Conservation (phyloP, 1,140 invertebrate genomes). For the Phenacoccus solenopsis region DNA sequence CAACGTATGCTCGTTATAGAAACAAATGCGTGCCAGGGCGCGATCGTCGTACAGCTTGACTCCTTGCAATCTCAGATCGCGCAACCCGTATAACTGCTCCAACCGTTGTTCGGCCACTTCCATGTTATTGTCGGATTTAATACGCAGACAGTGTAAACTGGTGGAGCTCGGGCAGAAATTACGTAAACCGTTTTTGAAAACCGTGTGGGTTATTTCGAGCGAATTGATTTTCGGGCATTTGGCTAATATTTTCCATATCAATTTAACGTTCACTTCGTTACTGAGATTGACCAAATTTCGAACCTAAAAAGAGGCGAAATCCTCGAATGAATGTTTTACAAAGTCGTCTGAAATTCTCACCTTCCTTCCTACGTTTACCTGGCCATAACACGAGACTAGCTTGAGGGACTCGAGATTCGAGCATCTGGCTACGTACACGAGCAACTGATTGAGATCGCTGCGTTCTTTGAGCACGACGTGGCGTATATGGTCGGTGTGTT, state of each 20-base stretch:
- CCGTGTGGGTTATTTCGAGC: neutral
- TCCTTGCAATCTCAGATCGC: neutral
- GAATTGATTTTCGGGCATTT: neutral
- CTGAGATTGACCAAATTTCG: neutral
- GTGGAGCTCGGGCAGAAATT: neutral
- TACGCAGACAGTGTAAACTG: neutral
- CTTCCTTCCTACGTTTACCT: too few species aligned
- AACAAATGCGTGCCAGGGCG: neutral
- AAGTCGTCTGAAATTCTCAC: neutral
- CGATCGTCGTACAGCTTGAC: conserved; percentile 5
- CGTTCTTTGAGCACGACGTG: neutral
- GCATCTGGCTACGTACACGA: neutral
- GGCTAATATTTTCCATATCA: neutral
- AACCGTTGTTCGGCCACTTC: neutral
- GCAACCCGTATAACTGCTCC: neutral
- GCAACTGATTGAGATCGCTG: neutral
- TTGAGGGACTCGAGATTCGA: neutral
- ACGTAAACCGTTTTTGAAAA: conserved; percentile 4
- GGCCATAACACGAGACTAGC: neutral
- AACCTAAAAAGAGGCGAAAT: neutral
- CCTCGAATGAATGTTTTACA: neutral
- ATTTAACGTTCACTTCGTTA: conserved; percentile 4
- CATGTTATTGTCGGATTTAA: conserved; percentile 1
- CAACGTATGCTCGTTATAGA: neutral
- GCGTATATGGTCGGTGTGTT: neutral